Conservation (phyloP, 2,113 vertebrate genomes). For the Podarcis muralis region DNA sequence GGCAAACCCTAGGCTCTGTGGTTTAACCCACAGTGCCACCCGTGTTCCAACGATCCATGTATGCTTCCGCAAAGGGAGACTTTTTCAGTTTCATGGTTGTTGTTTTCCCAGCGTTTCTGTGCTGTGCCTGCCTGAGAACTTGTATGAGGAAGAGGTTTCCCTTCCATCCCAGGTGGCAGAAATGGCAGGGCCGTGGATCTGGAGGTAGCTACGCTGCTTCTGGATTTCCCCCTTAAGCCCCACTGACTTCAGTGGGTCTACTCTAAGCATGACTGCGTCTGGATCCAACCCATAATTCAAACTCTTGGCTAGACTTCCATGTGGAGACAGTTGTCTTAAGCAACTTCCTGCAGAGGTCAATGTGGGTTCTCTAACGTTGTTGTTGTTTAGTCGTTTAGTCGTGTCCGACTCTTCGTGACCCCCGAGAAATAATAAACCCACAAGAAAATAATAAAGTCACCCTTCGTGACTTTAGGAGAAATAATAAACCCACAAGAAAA, state of each 20-base stretch:
- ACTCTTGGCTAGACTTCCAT: conserved; percentile 5
- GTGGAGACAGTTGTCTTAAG: conserved; percentile 33
- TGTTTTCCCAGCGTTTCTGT: background rate
- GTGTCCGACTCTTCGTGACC: too few relatives aligned
- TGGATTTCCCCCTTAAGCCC: background rate
- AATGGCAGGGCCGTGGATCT: too few relatives aligned
- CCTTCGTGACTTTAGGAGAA: conserved; percentile 1
- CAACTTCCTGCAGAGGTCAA: conserved; percentile 36
- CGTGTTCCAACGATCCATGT: background rate
- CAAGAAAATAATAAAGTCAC: too few relatives aligned
- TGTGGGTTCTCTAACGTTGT: conserved; percentile 28
- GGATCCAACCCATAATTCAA: background rate
- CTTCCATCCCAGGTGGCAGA: background rate
- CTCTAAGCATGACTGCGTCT: background rate
- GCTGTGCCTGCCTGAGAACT: background rate
- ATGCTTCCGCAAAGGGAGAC: background rate
- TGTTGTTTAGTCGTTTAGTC: too few relatives aligned
- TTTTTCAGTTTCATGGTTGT: background rate
- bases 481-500: conserved; percentile 38
- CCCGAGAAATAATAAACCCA: too few relatives aligned
- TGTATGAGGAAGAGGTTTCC: too few relatives aligned
- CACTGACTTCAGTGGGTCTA: background rate
- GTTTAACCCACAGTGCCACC: too few relatives aligned
- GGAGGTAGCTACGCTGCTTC: too few relatives aligned
- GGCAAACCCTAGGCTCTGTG: too few relatives aligned